Conservation (phyloP, 1,140 invertebrate genomes). For the Asbolus verrucosus region DNA sequence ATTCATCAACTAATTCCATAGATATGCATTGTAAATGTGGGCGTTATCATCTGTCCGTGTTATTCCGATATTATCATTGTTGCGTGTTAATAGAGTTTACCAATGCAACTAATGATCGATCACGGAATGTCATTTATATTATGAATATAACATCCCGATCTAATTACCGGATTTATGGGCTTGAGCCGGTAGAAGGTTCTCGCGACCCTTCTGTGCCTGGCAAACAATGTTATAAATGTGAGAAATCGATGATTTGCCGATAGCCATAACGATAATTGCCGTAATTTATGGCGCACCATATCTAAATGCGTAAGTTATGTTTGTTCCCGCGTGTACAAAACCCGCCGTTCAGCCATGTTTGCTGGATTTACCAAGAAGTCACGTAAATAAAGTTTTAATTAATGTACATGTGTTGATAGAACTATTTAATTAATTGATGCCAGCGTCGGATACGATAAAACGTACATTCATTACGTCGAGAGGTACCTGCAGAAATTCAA, state of each 20-base stretch:
- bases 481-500: constrained; percentile 17
- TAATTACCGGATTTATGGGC: constrained; percentile 29
- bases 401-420: constrained; percentile 26
- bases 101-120: constrained; percentile 36
- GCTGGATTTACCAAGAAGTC: constrained; percentile 30
- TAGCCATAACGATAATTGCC: constrained; percentile 32
- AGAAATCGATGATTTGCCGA: constrained; percentile 38
- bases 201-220: constrained; percentile 24
- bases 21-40: constrained; percentile 3
- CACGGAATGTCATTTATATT: constrained; percentile 20
- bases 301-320: constrained; percentile 29
- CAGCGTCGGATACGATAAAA: constrained; percentile 12
- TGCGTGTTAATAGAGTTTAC: constrained; percentile 28
- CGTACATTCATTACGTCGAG: constrained; percentile 9
- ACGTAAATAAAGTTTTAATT: constrained; percentile 39
- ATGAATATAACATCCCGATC: constrained; percentile 19
- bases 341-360: not conserved
- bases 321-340: not conserved
- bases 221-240: constrained; percentile 34
- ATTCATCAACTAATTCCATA: constrained; percentile 25
- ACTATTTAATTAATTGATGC: constrained; percentile 37
- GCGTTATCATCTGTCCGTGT: constrained; percentile 22
- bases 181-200: constrained; percentile 18
- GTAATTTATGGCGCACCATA: constrained; percentile 28
- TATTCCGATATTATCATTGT: constrained; percentile 35